Base-by-base conservation (phyloP, 2,888 invertebrate species). In the Apotomis turbidana region DNA sequence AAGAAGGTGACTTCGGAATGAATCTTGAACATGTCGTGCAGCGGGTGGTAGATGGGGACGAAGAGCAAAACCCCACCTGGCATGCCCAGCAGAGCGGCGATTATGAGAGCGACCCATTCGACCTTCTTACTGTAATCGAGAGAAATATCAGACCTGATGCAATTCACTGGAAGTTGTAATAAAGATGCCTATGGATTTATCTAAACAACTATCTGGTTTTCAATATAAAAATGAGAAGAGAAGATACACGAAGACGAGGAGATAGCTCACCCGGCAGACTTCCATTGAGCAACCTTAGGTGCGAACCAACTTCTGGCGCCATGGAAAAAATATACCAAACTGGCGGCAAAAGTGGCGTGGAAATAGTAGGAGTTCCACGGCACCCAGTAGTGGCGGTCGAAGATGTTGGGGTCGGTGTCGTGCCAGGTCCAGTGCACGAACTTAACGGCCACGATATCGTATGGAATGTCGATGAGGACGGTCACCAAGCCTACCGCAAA, bases 381-480 rank as follows among this genome's bases (percentile, higher is more conserved):
- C 36, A 97, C 97, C 95, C 96, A 96, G 87, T 97, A 97, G 85
- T 96, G 95, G 55, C 97, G 94, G 83, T 97, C 97, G 76, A 84
- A 89, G 86, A 96, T 94, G 79, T 95, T 96, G 4, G 96, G 95
- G 84, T 96, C 96, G 0, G 96, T 96, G 81, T 96, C 96, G 78
- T 97, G 97, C 97, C 97, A 97, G 1, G 96, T 96, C 97, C 97
- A 97, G 90, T 97, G 97, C 13, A 97, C 88, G 83, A 96, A 95
- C 85, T 96, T 96, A 10, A 97, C 95, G 0, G 96, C 95, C 73
- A 96, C 95, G 67, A 97, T 96, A 82, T 97, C 97, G 83, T 96
- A 97, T 0, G 97, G 97, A 60, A 97, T 91, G 83, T 97, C 97
- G 51, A 97, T 94, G 60, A 97, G 90, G 0, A 97, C 95, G 0